Conservation (phyloP, 1,140 invertebrate species). For the Drosophila lini region DNA sequence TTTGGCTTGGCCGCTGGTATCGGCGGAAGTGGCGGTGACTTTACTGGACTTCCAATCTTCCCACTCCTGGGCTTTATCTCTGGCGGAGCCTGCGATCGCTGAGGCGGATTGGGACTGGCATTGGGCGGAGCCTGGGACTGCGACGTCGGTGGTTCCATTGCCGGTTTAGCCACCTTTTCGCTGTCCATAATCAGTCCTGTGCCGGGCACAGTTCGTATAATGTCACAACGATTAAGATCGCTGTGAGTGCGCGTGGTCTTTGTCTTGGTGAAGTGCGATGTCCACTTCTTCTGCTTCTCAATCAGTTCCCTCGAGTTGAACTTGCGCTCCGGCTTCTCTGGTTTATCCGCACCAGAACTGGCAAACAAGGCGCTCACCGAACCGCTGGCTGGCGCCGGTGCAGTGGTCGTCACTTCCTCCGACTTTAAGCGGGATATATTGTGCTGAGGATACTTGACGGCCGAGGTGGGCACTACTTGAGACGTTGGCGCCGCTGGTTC, state of each 20-base stretch:
- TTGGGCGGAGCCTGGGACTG: slow-evolving; percentile 9
- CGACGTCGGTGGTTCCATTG: slow-evolving; percentile 18
- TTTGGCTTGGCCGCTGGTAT: slow-evolving; percentile 81
- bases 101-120: slow-evolving; percentile 57
- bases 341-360: slow-evolving; percentile 84
- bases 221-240: slow-evolving; percentile 87
- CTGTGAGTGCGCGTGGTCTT: slow-evolving; percentile 87
- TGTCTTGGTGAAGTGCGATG: slow-evolving; percentile 93
- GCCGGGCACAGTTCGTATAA: slow-evolving; percentile 81
- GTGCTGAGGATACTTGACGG: slow-evolving; percentile 61
- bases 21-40: slow-evolving; percentile 79
- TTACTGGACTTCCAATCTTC: slow-evolving; percentile 81
- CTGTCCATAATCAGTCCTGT: slow-evolving; percentile 75
- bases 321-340: slow-evolving; percentile 92
- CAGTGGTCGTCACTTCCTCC: slow-evolving; percentile 74
- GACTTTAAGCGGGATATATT: slow-evolving; percentile 83
- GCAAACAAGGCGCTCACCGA: slow-evolving; percentile 68
- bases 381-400: slow-evolving; percentile 30
- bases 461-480: slow-evolving; percentile 8
- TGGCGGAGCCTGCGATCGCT: slow-evolving; percentile 55
- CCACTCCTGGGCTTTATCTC: slow-evolving; percentile 80
- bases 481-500: slow-evolving; percentile 39
- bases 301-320: slow-evolving; percentile 94
- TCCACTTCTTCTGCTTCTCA: slow-evolving; percentile 96
- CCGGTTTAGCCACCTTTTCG: slow-evolving; percentile 49